Percentiles rank a stretch among this genome's conserved stretches.
Evolutionary conservation across 2,797 vertebrate genomes (phyloP).

Genomic region (Petrocephalus schoutedeni): DNA sequence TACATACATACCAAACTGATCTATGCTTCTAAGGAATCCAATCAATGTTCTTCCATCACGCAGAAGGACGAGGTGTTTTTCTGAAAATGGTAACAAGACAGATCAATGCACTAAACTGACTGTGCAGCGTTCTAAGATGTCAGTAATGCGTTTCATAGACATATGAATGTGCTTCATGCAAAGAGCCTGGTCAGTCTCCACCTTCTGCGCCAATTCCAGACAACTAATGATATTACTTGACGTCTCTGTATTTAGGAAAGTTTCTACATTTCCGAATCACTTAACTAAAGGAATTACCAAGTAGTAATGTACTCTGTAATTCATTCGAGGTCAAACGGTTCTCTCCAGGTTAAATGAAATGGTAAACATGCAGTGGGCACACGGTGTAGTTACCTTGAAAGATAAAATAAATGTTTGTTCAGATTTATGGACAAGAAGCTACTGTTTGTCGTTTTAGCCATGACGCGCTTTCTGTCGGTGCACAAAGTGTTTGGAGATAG

Average conservation of each 20-base stretch:
- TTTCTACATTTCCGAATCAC: background rate
- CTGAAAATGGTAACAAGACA: constrained; percentile 49
- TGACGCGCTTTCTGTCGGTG: background rate
- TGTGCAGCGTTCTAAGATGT: background rate
- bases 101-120: background rate
- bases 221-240: background rate
- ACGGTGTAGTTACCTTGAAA: background rate
- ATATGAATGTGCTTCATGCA: background rate
- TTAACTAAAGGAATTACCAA: background rate
- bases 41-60: constrained; percentile 90
- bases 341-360: background rate
- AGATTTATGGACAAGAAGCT: background rate
- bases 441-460: background rate
- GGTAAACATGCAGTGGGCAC: background rate
- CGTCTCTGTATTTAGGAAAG: background rate
- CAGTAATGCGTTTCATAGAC: background rate
- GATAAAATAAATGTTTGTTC: constrained; percentile 5
- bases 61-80: constrained; percentile 92
- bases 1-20: constrained; percentile 82
- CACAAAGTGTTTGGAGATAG: background rate
- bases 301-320: background rate
- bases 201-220: background rate
- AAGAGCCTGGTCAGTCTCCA: background rate
- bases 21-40: constrained; percentile 90
- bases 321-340: constrained; percentile 4